A percentile compares a stretch with the other conserved stretches of the same genome.
These are phyloP conservation scores for Sarcophaga peregrina DNA, from an alignment of 1,140 invertebrate genomes.

Conservation along the genomic window DNA sequence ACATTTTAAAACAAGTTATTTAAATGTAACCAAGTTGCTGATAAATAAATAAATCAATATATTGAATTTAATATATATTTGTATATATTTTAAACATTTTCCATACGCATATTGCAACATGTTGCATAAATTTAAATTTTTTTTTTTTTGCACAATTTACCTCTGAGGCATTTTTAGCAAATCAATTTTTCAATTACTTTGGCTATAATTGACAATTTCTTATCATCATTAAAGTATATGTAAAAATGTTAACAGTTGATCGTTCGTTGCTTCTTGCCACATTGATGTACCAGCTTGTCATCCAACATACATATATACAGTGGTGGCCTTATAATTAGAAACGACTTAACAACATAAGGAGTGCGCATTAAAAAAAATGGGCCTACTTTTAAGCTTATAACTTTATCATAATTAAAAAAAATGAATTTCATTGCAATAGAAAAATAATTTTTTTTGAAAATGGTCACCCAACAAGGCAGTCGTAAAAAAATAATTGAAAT, in stretches of 20 bases:
- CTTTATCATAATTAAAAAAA: too few relatives aligned
- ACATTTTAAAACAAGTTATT: not conserved
- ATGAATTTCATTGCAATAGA: too few relatives aligned
- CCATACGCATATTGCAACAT: not conserved
- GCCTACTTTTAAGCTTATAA: too few relatives aligned
- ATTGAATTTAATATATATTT: too few relatives aligned
- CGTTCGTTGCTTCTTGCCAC: not conserved
- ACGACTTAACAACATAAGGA: too few relatives aligned
- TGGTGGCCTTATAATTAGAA: too few relatives aligned
- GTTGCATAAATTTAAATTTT: not conserved
- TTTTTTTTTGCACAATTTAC: slow-evolving; percentile 17
- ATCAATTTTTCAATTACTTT: slow-evolving; percentile 23
- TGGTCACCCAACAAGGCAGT: too few relatives aligned
- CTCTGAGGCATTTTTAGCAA: slow-evolving; percentile 5
- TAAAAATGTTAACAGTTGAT: slow-evolving; percentile 22
- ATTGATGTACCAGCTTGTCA: not conserved
- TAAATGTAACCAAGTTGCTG: not conserved
- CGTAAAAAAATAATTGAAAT: too few relatives aligned
- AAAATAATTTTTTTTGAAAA: too few relatives aligned
- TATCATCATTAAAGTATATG: slow-evolving; percentile 16
- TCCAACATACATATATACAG: too few relatives aligned
- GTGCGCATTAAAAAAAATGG: too few relatives aligned
- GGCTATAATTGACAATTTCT: slow-evolving; percentile 19
- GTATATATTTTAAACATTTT: too few relatives aligned
- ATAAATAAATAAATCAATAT: not conserved